A percentile compares a stretch with the other conserved stretches of the same genome.
phyloP scores from a whole-genome alignment of 2,113 vertebrate genomes.

The Corythoichthys haematopterus region DNA sequence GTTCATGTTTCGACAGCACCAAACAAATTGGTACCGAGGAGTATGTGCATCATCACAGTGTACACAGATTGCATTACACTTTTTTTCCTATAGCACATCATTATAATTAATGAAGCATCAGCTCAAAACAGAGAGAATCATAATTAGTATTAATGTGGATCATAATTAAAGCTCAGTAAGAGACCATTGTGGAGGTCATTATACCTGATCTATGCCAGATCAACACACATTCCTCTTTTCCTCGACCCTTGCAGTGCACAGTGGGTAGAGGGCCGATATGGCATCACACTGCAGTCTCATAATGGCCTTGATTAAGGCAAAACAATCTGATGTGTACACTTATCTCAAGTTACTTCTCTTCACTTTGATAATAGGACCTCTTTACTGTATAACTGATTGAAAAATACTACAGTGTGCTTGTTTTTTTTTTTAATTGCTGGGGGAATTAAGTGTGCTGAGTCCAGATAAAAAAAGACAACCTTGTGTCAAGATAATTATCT shows the following conservation, averaged over 20 bases:
- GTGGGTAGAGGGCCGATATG: slow-evolving; percentile 21
- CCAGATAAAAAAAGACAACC: slow-evolving; percentile 30
- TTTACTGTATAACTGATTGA: slow-evolving; percentile 12
- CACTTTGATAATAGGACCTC: slow-evolving; percentile 27
- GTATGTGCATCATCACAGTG: slow-evolving; percentile 7
- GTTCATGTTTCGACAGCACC: slow-evolving; percentile 16
- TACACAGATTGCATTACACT: background rate
- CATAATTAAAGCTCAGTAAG: slow-evolving; percentile 22
- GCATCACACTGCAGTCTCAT: slow-evolving; percentile 16
- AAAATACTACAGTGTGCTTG: slow-evolving; percentile 13
- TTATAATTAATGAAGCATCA: slow-evolving; percentile 28
- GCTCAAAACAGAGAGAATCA: slow-evolving; percentile 4
- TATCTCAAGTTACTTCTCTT: slow-evolving; percentile 33
- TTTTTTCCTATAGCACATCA: slow-evolving; percentile 10
- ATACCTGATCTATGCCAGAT: slow-evolving; percentile 21
- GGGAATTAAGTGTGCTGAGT: slow-evolving; percentile 33
- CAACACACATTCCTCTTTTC: slow-evolving; percentile 21
- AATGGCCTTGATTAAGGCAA: slow-evolving; percentile 31
- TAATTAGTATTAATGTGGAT: slow-evolving; percentile 23
- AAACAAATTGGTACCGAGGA: slow-evolving; percentile 8
- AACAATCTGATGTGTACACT: slow-evolving; percentile 26
- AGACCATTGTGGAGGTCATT: slow-evolving; percentile 27
- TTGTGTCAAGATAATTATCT: slow-evolving; percentile 41
- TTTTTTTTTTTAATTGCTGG: slow-evolving; percentile 36
- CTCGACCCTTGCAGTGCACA: slow-evolving; percentile 14